These are phyloP conservation scores for Hydrozoanthus tunicans DNA, from an alignment of 64 coral and sea anemone genomes.

Conservation along the genomic window DNA sequence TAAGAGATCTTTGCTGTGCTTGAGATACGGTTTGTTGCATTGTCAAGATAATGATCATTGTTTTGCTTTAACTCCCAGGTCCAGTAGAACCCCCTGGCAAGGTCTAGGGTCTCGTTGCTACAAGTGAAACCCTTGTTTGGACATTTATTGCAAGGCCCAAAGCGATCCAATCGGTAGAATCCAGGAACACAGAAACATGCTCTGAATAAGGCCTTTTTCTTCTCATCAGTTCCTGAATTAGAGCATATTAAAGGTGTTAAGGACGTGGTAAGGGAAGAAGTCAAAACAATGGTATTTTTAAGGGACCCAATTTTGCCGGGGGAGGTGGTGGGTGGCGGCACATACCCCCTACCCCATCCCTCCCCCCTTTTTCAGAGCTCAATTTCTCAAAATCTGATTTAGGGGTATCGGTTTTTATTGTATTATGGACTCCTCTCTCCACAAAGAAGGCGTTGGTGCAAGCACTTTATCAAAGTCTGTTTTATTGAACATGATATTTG, in stretches of 20 bases:
- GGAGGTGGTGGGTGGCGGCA: no score
- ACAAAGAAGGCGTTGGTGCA: no score
- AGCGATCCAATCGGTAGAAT: constrained; percentile 28
- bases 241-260: not conserved
- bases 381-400: no score
- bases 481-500: no score
- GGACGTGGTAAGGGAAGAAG: not conserved
- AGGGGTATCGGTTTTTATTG: no score
- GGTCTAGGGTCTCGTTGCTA: not conserved
- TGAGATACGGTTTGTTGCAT: not conserved
- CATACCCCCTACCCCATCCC: no score
- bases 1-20: not conserved
- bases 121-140: constrained; percentile 20
- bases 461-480: no score
- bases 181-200: constrained; percentile 8
- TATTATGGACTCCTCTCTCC: no score
- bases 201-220: not conserved
- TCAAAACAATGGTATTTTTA: no score
- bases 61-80: not conserved
- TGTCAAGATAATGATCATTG: not conserved
- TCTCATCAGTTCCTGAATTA: constrained; percentile 11
- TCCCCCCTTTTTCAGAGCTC: no score
- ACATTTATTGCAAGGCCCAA: not conserved
- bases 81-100: constrained; percentile 5
- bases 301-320: no score